phyloP scores from a whole-genome alignment of 2,797 vertebrate species.

The Takifugu ocellatus region DNA sequence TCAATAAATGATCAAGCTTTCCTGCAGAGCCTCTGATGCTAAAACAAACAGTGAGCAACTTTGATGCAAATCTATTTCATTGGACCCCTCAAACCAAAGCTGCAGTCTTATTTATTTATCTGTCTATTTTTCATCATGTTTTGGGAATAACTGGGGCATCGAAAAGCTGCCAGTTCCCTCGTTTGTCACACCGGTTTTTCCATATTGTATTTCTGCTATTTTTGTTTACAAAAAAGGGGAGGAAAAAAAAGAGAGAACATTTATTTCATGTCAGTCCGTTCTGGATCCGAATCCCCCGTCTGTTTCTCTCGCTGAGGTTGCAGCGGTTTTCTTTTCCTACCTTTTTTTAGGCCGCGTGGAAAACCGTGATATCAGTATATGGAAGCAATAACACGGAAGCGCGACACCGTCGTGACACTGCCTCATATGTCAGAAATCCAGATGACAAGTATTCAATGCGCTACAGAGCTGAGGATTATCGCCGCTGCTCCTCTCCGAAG shows the following conservation, averaged over 20 bases:
- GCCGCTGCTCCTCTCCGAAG: no score
- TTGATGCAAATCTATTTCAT: not conserved
- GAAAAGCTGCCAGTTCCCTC: not conserved
- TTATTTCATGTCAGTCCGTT: not conserved
- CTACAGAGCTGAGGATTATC: no score
- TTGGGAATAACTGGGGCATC: not conserved
- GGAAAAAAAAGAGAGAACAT: not conserved
- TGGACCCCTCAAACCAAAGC: not conserved
- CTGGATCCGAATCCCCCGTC: not conserved
- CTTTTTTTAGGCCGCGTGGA: no score
- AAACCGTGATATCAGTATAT: no score
- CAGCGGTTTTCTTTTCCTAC: not conserved
- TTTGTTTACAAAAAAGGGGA: not conserved
- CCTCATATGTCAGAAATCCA: no score
- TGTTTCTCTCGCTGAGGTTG: not conserved
- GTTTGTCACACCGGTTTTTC: not conserved
- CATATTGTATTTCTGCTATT: not conserved
- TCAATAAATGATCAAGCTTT: not conserved
- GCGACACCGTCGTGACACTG: no score
- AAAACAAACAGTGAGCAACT: not conserved
- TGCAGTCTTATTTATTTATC: not conserved
- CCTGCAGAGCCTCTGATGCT: no score
- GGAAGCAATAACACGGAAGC: no score
- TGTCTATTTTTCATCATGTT: not conserved
- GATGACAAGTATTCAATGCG: no score